Evolutionary conservation across 2,113 vertebrate genomes (phyloP).

Genomic region (Oncorhynchus kisutch): DNA sequence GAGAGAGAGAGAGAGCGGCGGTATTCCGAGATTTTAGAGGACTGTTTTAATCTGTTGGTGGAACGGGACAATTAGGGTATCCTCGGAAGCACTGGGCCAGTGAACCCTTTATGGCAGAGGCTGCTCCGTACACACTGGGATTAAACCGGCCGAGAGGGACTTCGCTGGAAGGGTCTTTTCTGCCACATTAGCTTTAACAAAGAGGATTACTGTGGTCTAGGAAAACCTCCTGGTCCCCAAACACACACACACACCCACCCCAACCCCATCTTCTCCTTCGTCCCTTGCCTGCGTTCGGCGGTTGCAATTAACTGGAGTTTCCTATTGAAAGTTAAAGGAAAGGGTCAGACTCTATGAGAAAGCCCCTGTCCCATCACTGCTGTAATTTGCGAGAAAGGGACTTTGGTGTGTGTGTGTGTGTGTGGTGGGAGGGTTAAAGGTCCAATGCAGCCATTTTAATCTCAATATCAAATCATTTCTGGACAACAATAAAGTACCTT

Average conservation of each 20-base stretch:
- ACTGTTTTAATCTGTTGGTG: conserved; percentile 45
- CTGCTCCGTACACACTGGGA: conserved; percentile 38
- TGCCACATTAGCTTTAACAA: conserved; percentile 64
- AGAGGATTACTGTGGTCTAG: conserved; percentile 52
- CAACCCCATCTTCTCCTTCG: background rate
- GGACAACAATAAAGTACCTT: too few relatives aligned
- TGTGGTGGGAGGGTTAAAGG: conserved; percentile 22
- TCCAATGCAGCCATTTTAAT: background rate
- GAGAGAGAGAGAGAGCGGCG: background rate
- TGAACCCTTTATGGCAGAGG: conserved; percentile 44
- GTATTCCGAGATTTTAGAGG: background rate
- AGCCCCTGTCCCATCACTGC: conserved; percentile 18
- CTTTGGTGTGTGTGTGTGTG: conserved; percentile 5
- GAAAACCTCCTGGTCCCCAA: conserved; percentile 22
- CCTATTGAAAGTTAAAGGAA: conserved; percentile 41
- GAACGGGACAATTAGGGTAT: conserved; percentile 53
- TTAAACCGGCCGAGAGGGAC: conserved; percentile 50
- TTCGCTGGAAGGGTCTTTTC: conserved; percentile 58
- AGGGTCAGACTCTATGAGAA: conserved; percentile 25
- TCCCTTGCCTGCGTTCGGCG: conserved; percentile 23
- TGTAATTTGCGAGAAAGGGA: conserved; percentile 49
- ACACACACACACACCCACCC: background rate
- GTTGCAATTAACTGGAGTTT: conserved; percentile 48
- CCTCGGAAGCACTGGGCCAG: conserved; percentile 44
- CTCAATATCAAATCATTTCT: too few relatives aligned